Base-by-base conservation (phyloP, 2,888 invertebrate species). In the Pedicia rivosa region DNA sequence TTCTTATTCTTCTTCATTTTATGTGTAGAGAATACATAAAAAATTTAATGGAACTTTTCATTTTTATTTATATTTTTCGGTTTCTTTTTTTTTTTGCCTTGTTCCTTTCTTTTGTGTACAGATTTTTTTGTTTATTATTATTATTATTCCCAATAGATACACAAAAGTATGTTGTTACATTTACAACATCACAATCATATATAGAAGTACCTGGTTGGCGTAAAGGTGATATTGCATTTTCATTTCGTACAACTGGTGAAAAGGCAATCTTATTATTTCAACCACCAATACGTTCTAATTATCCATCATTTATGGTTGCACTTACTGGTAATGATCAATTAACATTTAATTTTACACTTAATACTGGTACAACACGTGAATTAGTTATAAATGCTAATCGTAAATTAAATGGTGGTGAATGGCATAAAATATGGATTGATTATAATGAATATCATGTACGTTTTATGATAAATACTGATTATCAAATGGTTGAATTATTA, bases 341-440 rank as follows among this genome's bases (percentile, higher is more conserved):
- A 44, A 86, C 86, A 7, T 88, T 90, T 59, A 87, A 88, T 58
- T 90, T 88, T 50, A 86, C 88, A 0, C 63, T 86, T 20, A 87
- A 82, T 62, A 87, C 82, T 25, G 86, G 82, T 1, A 77, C 77
- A 6, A 78, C 80, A 33, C 74, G 82, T 45, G 82, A 81, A 53
- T 64, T 87, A 40, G 83, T 81, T 30, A 82, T 92, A 43, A 78
- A 78, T 51, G 87, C 87, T 3, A 74, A 77, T 45, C 67, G 80
- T 31, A 77, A 79, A 53, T 66, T 94, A 33, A 91, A 90, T 55
- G 82, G 83, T 35, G 92, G 91, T 2, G 87, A 90, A 56, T 94
- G 92, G 94, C 92, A 94, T 58, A 87, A 90, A 62, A 78, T 92
- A 44, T 86, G 87, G 83, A 86, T 94, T 42, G 91, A 92, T 64